A percentile compares a stretch with the other conserved stretches of the same genome.
phyloP scores from a whole-genome alignment of 2,888 invertebrate species.

The Drosophila borealis region DNA sequence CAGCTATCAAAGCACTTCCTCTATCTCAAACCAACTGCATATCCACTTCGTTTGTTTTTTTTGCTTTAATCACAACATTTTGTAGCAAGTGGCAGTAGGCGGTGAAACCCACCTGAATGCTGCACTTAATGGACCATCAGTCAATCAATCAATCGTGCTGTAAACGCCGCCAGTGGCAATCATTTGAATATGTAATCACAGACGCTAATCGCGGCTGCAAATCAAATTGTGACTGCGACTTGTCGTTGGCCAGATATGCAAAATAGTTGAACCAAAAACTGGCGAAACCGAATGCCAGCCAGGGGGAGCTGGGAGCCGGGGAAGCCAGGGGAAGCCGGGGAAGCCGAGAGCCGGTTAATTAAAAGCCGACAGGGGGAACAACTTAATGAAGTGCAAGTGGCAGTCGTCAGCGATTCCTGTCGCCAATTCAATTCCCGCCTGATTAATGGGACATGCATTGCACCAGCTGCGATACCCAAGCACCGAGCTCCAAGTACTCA shows the following conservation, averaged over 20 bases:
- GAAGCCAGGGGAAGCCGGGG: not conserved
- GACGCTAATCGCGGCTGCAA: constrained; percentile 67
- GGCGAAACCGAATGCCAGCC: constrained; percentile 11
- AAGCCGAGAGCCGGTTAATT: constrained; percentile 50
- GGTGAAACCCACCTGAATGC: constrained; percentile 26
- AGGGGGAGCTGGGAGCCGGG: not conserved
- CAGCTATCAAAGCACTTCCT: constrained; percentile 11
- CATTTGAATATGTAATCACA: constrained; percentile 71
- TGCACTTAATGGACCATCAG: constrained; percentile 55
- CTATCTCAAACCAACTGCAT: not conserved
- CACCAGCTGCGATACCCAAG: constrained; percentile 3
- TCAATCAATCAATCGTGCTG: constrained; percentile 63
- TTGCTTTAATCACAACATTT: constrained; percentile 18
- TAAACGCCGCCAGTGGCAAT: constrained; percentile 65
- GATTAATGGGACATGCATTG: constrained; percentile 45
- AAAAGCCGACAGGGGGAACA: constrained; percentile 41
- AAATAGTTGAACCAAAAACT: constrained; percentile 36
- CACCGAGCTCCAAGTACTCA: constrained; percentile 2
- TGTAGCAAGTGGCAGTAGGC: constrained; percentile 26
- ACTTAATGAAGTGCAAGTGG: constrained; percentile 50
- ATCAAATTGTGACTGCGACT: constrained; percentile 65
- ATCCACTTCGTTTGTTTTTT: not conserved
- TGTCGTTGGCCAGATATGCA: constrained; percentile 48
- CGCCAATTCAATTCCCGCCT: constrained; percentile 38
- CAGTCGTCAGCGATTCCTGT: constrained; percentile 48